Conservation (phyloP, 2,113 vertebrate genomes). For the Hyla sarda region DNA sequence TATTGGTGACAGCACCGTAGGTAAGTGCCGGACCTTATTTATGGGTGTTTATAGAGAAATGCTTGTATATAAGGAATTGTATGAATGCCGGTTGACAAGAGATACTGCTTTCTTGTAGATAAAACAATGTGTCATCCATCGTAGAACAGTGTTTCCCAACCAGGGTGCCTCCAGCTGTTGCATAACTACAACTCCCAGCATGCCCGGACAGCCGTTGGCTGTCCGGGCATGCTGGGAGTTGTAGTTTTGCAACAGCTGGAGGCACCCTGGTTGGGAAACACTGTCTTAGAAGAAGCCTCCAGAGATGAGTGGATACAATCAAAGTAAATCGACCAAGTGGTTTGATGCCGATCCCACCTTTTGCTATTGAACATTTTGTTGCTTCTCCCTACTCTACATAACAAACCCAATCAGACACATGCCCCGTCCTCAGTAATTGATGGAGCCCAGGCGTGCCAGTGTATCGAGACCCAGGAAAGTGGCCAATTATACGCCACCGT, state of each 20-base stretch:
- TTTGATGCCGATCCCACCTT: conserved; percentile 69
- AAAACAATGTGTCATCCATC: not conserved
- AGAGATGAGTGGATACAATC: conserved; percentile 4
- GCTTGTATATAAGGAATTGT: not conserved
- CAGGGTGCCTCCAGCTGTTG: no score
- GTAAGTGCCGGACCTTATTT: not conserved
- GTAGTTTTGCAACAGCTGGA: no score
- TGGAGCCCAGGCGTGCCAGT: conserved; percentile 61
- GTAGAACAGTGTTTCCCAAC: no score
- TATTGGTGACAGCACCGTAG: not conserved
- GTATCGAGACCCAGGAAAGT: conserved; percentile 58
- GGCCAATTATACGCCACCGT: conserved; percentile 58
- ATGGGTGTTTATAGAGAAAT: not conserved
- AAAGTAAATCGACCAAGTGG: conserved; percentile 57
- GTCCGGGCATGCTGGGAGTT: no score
- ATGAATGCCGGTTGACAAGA: not conserved
- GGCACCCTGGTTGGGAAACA: no score
- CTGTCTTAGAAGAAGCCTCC: not conserved
- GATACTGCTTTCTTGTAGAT: not conserved
- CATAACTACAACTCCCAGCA: no score
- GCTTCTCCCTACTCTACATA: conserved; percentile 62
- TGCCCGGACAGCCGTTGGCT: no score
- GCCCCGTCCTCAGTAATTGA: conserved; percentile 67
- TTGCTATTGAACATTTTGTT: conserved; percentile 69
- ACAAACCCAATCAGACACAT: conserved; percentile 67